phyloP scores from a whole-genome alignment of 2,113 vertebrate species.

The Acrocephalus kingi region DNA sequence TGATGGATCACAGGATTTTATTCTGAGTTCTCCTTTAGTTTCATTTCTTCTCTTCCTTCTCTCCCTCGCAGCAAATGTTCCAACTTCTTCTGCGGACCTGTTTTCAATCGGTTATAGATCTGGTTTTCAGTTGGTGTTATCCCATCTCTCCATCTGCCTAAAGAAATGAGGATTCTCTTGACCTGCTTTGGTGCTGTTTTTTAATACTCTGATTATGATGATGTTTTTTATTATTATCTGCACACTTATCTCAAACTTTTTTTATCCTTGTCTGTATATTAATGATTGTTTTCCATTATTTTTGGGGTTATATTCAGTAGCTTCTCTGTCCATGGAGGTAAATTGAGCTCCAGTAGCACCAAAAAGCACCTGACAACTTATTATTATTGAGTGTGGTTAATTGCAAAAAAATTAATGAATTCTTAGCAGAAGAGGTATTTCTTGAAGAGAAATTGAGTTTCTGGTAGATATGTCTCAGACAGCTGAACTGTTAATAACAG shows the following conservation, averaged over 20 bases:
- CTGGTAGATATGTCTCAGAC: neutral
- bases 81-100: neutral
- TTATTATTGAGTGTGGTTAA: neutral
- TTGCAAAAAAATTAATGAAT: neutral
- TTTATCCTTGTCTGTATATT: neutral
- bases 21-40: neutral
- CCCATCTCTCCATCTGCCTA: neutral
- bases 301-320: neutral
- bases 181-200: neutral
- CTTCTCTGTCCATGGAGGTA: neutral
- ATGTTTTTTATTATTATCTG: neutral
- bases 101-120: neutral
- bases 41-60: neutral
- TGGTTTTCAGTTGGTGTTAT: neutral
- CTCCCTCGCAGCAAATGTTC: neutral
- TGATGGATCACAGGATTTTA: neutral
- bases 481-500: neutral
- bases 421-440: neutral
- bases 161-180: neutral
- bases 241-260: neutral
- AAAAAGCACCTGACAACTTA: neutral
- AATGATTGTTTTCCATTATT: neutral
- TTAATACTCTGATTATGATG: neutral
- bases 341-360: neutral
- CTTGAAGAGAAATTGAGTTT: neutral